Base-by-base conservation (phyloP, 2,797 vertebrate genomes). In the Malurus leucopterus region DNA sequence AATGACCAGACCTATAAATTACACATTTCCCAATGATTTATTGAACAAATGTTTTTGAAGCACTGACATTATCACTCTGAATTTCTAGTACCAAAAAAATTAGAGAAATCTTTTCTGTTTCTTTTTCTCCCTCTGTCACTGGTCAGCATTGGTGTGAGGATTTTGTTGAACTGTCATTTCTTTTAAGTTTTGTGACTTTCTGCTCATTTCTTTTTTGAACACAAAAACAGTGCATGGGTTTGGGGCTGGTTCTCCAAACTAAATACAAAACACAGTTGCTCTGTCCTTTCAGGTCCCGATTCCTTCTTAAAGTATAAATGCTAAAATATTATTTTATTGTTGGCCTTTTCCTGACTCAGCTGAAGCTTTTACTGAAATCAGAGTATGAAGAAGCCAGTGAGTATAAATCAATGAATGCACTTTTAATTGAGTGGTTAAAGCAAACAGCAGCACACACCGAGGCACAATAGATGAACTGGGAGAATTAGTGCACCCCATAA, bases 401-500 rank as follows among this genome's bases (percentile, higher is more conserved):
- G 13, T 68, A 57, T 12, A 57, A 81, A 68, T 34, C 21, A 74
- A 5, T 57, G 30, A 67, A 47, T 9, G 9, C n/a, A 38, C 23
- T 63, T 57, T 61, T 69, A 68, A 75, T 2, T 68, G 50, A 46
- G 50, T 10, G 22, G 29, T 69, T 72, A 78, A 86, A 51, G 53
- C 70, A 34, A 64, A 34, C 0, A 3, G 30, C 87, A 74, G 40
- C 58, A 27, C 58, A 17, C 21, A 43, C 32, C 0, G 1, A 53
- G 63, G 67, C 26, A 11, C 20, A 44, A 11, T 0, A 15, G 41
- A 15, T 51, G 32, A 82, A 72, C 51, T 30, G 32, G 75, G 58
- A 67, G 82, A 74, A 18, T 36, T 65, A 32, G 36, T 16, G 49
- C 22, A 6, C 11, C 13, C 2, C 1, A 0, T 1, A 7, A 44